A percentile compares a stretch with the other conserved stretches of the same genome.
Evolutionary conservation across 2,888 invertebrate species (phyloP).

Genomic region (Automeris io): DNA sequence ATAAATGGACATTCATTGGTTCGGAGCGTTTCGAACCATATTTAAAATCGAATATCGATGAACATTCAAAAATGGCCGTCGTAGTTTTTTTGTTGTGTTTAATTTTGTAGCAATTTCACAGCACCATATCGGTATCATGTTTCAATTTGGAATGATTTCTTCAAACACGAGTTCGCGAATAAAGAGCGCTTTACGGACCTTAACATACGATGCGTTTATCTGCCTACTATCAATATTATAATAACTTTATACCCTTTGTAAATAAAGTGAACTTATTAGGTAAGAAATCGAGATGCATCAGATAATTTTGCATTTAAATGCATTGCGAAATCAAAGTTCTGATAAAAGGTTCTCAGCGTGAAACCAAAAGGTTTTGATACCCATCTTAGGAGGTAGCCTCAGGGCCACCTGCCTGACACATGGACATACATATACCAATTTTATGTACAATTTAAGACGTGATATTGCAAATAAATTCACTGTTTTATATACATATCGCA

Average conservation of each 20-base stretch:
- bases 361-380: constrained; percentile 45
- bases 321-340: constrained; percentile 43
- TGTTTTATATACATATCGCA: constrained; percentile 58
- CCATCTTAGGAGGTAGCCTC: constrained; percentile 41
- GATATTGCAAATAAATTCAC: constrained; percentile 53
- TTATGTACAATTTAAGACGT: constrained; percentile 50
- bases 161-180: constrained; percentile 23
- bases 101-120: constrained; percentile 25
- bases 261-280: constrained; percentile 33
- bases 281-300: constrained; percentile 24
- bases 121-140: constrained; percentile 25
- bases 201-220: constrained; percentile 19
- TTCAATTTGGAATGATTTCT: constrained; percentile 30
- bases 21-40: constrained; percentile 68
- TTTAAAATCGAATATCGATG: constrained; percentile 64
- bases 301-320: constrained; percentile 56
- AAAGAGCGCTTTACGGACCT: constrained; percentile 21
- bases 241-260: constrained; percentile 41
- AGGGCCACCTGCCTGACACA: constrained; percentile 59
- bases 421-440: constrained; percentile 48
- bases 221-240: constrained; percentile 22
- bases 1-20: constrained; percentile 50
- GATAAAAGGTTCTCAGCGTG: constrained; percentile 53
- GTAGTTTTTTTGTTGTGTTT: constrained; percentile 16
- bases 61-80: constrained; percentile 59